Base-by-base conservation (phyloP, 1,140 invertebrate genomes). In the Trinorchestia longiramus region DNA sequence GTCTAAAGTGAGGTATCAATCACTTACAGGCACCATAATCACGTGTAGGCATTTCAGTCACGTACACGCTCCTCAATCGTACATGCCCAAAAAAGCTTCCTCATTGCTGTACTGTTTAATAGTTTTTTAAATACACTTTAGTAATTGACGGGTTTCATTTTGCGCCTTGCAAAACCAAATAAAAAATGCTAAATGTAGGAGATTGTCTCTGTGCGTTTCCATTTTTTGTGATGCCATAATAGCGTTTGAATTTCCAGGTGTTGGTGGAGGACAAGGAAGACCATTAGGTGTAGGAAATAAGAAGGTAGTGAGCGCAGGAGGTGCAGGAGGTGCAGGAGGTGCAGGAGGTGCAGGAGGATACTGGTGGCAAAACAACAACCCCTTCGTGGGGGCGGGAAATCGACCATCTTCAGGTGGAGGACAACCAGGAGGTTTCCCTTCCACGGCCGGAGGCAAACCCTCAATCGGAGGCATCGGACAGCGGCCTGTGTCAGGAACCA, bases 301-400 rank as follows among this genome's bases (percentile, higher is more conserved):
- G 43, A 94, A 94, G 92, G 92, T 94, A 11, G 92, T 94, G 15
- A 45, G 43, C 43, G 44, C 92, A 36, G 92, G 92, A 45, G 43
- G 92, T 19, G 6, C 92, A 45, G 92, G 92, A 45, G 92, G 92
- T 11, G n/a, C n/a, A n/a, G n/a, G n/a, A n/a, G n/a, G n/a, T n/a
- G 90, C 90, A 8, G 90, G 90, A 43, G 41, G 90, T 11, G 4
- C 92, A 45, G 92, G 92, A 45, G 92, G 92, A 8, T 94, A 94
- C 44, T 94, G 92, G 92, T 94, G 92, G 92, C 92, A 94, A 45
- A 47, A n/a, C 40, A 94, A 47, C 44, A 94, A 94, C 44, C 92
- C 92, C 8, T 94, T 94, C 92, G 92, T 94, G 41, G 92, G 92
- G 40, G 92, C 92, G 36, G 92, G 92, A 42, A 94, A 40, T 43